Evolutionary conservation across 1,140 invertebrate species (phyloP), one percentile per base, ranked within the genome.

Genomic region (Trichoplusia ni): DNA sequence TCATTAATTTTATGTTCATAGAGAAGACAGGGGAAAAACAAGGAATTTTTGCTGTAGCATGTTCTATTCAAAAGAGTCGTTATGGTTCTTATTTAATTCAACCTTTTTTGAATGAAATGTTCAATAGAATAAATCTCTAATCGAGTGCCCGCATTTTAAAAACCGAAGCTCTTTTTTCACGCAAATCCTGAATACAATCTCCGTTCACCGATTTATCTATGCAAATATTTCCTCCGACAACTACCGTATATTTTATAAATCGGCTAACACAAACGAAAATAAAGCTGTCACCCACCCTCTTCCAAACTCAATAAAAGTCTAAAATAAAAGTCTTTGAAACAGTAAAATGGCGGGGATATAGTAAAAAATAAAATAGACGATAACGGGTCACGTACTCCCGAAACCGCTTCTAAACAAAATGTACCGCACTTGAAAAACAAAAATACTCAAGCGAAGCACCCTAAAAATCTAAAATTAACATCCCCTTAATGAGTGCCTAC

Each of bases 391-490:
- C 77, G 73, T 80, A 67, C 71, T 25, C 31, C 40, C 14, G 35
- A 56, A 71, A 69, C 44, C 54, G 58, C 51, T 59, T 64, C 18
- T 31, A 47, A 66, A 71, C 67, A 70, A 35, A 54, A 58, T 64
- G 47, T 61, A 47, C 47, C 47, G 31, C 58, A 65, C 73, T 77
- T 63, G 71, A 74, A 78, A 80, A 77, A 76, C 69, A 82, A 82
- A 81, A 82, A 80, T 73, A 81, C 65, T 44, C 65, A 37, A 70
- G 51, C 58, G 70, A 71, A 76, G 69, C 77, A 72, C 72, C 79
- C 81, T 73, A 79, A 71, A 77, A 75, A 73, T 88, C 77, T 84
- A 87, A 84, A 84, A 83, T 85, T 85, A 85, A 81, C 81, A 63
- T 79, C 67, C 79, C 71, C 72, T 68, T 75, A 76, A 73, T 74